Base-by-base conservation (phyloP, 2,797 vertebrate genomes). In the Parauchenoglanis ngamensis region DNA sequence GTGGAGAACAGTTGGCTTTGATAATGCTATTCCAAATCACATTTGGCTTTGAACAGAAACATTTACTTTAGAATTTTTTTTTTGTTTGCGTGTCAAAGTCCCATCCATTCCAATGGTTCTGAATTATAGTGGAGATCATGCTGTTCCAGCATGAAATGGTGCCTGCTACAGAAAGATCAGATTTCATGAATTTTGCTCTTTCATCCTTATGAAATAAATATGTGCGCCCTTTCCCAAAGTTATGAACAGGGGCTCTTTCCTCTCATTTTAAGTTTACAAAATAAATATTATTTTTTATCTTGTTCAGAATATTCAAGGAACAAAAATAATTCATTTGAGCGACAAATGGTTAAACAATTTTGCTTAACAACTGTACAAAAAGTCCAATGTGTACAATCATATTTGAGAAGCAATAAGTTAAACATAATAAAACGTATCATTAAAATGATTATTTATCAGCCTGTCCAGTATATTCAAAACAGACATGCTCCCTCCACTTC, bases 181-280 rank as follows among this genome's bases (percentile, higher is more conserved):
- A 93, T 96, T 96, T 96, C 96, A 94, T 93, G 91, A 94, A 92
- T 86, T 80, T 92, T 59, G 83, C 65, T 88, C 95, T 96, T 96
- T 96, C 94, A 96, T 96, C 95, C 93, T 96, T 95, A 96, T 96
- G 95, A 94, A 95, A 96, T 92, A 96, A 96, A 95, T 92, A 93
- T 95, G 95, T 95, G 94, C 86, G 75, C 81, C 57, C 86, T 92
- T 89, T 91, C 86, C 82, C 88, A 88, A 92, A 90, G 88, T 91
- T 92, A 88, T 92, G 92, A 92, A 90, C 52, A 63, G 88, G 92
- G 75, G 57, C 17, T 59, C 31, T 88, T 87, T 82, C 83, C 70
- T 89, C 79, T 83, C 80, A 81, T 87, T 90, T 81, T 77, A 90
- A 91, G 79, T 85, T 89, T 84, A 67, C 11, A 80, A 57, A 87